phyloP scores from a whole-genome alignment of 1,140 invertebrate species.

The Apis dorsata region DNA sequence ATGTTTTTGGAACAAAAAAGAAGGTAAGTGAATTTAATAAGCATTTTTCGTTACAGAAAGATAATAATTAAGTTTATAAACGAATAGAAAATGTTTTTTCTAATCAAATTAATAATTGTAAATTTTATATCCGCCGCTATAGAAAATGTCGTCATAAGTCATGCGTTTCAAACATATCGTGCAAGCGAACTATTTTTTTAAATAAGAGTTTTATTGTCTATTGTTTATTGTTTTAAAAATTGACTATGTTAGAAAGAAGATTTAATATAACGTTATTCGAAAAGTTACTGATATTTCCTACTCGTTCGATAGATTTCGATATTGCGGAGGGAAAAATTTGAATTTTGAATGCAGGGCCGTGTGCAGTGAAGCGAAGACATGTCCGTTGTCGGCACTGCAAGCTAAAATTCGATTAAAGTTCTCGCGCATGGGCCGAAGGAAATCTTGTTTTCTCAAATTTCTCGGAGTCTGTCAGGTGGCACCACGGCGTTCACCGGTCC shows the following conservation, averaged over 20 bases:
- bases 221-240: background rate
- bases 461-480: constrained; percentile 77
- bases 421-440: constrained; percentile 76
- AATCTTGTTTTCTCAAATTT: constrained; percentile 76
- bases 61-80: background rate
- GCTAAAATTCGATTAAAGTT: constrained; percentile 79
- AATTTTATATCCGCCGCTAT: constrained; percentile 11
- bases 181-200: background rate
- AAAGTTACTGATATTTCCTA: no score
- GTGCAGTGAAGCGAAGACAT: constrained; percentile 43
- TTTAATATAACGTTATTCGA: background rate
- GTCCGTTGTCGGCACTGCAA: constrained; percentile 59
- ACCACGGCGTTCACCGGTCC: constrained; percentile 70
- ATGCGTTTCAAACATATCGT: background rate
- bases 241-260: no score
- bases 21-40: background rate
- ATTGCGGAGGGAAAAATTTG: constrained; percentile 27
- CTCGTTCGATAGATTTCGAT: background rate
- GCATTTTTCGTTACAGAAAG: background rate
- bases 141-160: constrained; percentile 7
- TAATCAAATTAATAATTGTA: background rate
- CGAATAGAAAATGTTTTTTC: background rate
- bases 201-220: background rate
- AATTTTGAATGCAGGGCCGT: constrained; percentile 26
- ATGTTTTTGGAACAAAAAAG: background rate